Evolutionary conservation across 2,797 vertebrate species (phyloP).

Genomic region (Astyanax mexicanus): DNA sequence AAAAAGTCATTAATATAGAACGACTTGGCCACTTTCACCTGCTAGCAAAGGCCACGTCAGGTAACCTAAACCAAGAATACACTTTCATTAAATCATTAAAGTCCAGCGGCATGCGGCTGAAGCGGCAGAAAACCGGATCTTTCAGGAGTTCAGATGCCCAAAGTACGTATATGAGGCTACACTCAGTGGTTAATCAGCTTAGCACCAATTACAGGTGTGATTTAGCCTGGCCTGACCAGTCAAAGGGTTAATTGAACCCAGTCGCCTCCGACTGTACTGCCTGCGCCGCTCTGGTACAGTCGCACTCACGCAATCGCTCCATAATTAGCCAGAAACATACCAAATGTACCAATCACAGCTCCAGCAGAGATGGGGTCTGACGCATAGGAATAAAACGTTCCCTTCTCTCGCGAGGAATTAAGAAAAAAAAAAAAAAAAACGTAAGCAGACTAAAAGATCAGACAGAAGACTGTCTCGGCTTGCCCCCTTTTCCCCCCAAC

Average conservation of each 20-base stretch:
- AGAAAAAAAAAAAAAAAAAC: constrained; percentile 8
- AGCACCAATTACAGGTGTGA: constrained; percentile 74
- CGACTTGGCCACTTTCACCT: not conserved
- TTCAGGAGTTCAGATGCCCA: constrained; percentile 9
- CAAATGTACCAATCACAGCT: constrained; percentile 59
- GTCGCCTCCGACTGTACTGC: constrained; percentile 32
- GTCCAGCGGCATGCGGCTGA: constrained; percentile 1
- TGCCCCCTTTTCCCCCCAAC: constrained; percentile 53
- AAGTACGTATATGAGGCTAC: constrained; percentile 24
- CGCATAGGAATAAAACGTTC: constrained; percentile 42
- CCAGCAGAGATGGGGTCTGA: constrained; percentile 48
- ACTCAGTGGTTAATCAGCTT: constrained; percentile 52
- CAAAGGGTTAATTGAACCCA: constrained; percentile 65
- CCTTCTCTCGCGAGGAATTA: not conserved
- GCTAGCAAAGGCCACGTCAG: not conserved
- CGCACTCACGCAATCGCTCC: constrained; percentile 26
- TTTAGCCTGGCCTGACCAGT: constrained; percentile 62
- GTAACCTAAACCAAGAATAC: constrained; percentile 1
- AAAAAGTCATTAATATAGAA: constrained; percentile 25
- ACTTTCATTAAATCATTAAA: constrained; percentile 12
- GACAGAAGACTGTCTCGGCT: constrained; percentile 22
- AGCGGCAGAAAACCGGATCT: not conserved
- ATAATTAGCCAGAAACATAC: constrained; percentile 59
- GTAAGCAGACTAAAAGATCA: constrained; percentile 5
- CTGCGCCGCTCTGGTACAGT: not conserved